These are phyloP conservation scores for Halocaridina rubra DNA, from an alignment of 2,888 invertebrate genomes.

Conservation along the genomic window DNA sequence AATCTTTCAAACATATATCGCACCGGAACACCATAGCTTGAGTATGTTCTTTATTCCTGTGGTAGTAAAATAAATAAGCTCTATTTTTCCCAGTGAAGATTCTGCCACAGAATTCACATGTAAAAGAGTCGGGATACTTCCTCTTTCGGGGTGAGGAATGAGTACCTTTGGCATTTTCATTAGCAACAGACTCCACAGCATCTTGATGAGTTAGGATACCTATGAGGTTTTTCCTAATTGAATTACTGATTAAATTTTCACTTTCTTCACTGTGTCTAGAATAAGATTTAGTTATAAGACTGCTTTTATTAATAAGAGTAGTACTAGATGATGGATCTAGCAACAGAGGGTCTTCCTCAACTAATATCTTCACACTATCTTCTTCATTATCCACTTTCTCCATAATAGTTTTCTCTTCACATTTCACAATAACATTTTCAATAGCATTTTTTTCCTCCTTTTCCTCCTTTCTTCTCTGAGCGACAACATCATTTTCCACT, in stretches of 20 bases:
- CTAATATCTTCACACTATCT: neutral
- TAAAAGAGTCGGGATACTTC: conserved; percentile 48
- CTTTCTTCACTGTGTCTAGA: neutral
- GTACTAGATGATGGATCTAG: conserved; percentile 1
- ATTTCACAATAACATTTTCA: conserved; percentile 43
- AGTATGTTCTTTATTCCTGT: conserved; percentile 51
- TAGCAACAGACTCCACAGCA: neutral
- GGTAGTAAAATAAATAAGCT: conserved; percentile 55
- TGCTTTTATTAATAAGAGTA: neutral
- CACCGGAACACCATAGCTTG: conserved; percentile 44
- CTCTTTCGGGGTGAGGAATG: neutral
- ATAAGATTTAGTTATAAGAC: neutral
- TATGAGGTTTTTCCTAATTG: conserved; percentile 26
- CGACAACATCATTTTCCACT: neutral
- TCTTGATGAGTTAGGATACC: conserved; percentile 29
- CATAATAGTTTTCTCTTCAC: conserved; percentile 22
- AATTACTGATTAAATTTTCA: neutral
- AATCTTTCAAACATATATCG: conserved; percentile 46
- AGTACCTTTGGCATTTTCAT: neutral
- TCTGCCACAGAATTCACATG: conserved; percentile 56
- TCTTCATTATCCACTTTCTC: conserved; percentile 18
- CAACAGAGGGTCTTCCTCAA: conserved; percentile 33
- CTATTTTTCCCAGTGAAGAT: conserved; percentile 50
- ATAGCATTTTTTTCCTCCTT: neutral
- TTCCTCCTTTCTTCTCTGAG: neutral